A percentile compares a stretch with the other conserved stretches of the same genome.
Conservation (phyloP, 2,888 invertebrate species). For the Patella caerulea region DNA sequence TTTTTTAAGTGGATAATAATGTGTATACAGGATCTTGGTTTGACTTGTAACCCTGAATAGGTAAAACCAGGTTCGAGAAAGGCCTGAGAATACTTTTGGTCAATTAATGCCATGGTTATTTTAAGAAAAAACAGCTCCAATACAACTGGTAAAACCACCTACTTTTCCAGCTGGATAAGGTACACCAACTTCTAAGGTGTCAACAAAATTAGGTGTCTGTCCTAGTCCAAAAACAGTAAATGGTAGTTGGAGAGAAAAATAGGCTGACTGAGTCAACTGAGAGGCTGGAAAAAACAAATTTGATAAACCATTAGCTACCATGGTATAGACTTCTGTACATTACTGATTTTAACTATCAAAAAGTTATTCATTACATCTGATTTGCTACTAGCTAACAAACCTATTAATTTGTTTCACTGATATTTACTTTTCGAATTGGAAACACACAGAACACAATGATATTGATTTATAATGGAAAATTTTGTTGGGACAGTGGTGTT, state of each 20-base stretch:
- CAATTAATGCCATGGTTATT: conserved; percentile 3
- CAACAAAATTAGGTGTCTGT: conserved; percentile 97
- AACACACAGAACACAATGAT: too few species aligned
- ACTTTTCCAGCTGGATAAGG: conserved; percentile 52
- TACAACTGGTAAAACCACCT: conserved; percentile 6
- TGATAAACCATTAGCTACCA: neutral
- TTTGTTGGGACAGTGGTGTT: too few species aligned
- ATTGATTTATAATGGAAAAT: too few species aligned
- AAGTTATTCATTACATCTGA: neutral
- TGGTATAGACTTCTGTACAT: neutral
- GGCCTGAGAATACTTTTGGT: conserved; percentile 12
- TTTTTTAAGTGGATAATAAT: too few species aligned
- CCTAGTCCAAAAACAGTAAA: conserved; percentile 98
- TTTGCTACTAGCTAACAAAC: neutral
- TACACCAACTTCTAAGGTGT: conserved; percentile 84
- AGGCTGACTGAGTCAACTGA: conserved; percentile 92
- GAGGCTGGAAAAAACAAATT: conserved; percentile 75
- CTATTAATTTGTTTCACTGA: neutral
- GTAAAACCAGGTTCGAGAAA: neutral
- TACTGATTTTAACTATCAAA: neutral
- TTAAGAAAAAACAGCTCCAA: neutral
- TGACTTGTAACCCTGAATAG: too few species aligned
- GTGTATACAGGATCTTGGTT: too few species aligned
- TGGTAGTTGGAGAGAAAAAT: conserved; percentile 93
- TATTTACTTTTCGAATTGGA: too few species aligned